Conservation (phyloP, 2,888 invertebrate genomes). For the Tubulanus polymorphus region DNA sequence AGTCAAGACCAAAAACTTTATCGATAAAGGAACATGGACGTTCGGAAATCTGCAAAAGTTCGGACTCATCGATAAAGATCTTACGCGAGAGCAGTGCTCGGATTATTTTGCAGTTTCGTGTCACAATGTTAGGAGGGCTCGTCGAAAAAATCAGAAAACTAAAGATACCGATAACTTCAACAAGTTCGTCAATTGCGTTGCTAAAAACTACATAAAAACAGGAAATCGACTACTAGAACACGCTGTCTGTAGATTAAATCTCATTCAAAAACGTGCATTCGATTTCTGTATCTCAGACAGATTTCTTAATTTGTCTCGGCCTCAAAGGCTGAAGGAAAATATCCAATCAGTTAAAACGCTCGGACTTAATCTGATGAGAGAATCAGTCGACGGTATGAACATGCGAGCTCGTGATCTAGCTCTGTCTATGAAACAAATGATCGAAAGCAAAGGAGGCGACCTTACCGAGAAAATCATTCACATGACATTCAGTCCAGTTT, state of each 20-base stretch:
- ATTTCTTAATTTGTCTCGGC: neutral
- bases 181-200: neutral
- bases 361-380: neutral
- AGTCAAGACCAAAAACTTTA: neutral
- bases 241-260: neutral
- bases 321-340: neutral
- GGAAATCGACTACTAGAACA: neutral
- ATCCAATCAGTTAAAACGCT: neutral
- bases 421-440: neutral
- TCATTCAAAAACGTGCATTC: neutral
- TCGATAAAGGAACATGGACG: neutral
- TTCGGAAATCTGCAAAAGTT: neutral
- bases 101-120: neutral
- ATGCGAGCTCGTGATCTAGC: too few species aligned
- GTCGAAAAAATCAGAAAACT: neutral
- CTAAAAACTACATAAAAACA: neutral
- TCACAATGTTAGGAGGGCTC: neutral
- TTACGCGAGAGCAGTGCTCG: neutral
- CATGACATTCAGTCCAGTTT: neutral
- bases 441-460: neutral
- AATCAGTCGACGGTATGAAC: neutral
- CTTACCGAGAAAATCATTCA: neutral
- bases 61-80: neutral
- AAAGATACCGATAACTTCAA: neutral
- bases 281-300: neutral